A percentile compares a stretch with the other conserved stretches of the same genome.
Conservation (phyloP, 2,113 vertebrate species). For the Chrysemys picta region DNA sequence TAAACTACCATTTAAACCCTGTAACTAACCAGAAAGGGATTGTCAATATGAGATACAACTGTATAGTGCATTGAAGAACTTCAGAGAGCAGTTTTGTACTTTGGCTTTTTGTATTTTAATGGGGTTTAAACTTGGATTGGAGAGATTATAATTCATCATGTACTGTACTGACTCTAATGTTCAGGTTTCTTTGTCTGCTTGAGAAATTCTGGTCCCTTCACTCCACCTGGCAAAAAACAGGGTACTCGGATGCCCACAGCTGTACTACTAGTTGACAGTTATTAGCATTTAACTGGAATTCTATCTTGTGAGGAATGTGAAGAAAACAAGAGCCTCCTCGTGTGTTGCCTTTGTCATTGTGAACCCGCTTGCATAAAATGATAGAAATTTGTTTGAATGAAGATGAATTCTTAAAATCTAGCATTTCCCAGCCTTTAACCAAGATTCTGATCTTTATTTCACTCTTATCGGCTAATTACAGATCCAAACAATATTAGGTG, state of each 20-base stretch:
- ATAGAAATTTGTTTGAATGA: not conserved
- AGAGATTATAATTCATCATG: slow-evolving; percentile 19
- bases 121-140: not conserved
- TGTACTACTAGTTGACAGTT: not conserved
- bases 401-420: not conserved
- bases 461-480: not conserved
- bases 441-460: not conserved
- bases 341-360: not conserved
- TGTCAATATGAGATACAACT: not conserved
- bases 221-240: not conserved
- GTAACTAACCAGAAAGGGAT: not conserved
- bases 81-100: slow-evolving; percentile 24
- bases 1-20: slow-evolving; percentile 33
- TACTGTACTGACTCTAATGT: not conserved
- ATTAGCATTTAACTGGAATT: not conserved
- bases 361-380: not conserved
- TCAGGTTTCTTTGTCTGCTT: not conserved
- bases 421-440: not conserved
- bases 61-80: slow-evolving; percentile 11
- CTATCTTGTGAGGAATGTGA: not conserved
- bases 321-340: not conserved
- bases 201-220: not conserved
- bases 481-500: not conserved
- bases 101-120: not conserved
- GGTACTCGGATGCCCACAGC: not conserved